Conservation (phyloP, 2,113 vertebrate species). For the Leuciscus idus region DNA sequence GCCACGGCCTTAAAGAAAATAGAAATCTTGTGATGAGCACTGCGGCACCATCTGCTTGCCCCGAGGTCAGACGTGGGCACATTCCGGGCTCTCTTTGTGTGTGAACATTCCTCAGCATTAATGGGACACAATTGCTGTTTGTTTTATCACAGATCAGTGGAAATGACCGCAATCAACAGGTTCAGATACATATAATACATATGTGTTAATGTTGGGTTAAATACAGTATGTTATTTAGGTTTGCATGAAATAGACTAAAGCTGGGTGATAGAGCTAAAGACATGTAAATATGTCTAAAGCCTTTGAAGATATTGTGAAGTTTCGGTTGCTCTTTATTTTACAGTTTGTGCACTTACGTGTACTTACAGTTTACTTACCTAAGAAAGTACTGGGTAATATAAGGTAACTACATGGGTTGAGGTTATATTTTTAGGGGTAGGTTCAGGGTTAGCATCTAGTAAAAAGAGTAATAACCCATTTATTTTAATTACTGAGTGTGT, state of each 20-base stretch:
- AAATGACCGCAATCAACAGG: constrained; percentile 15
- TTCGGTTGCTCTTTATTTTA: too few relatives aligned
- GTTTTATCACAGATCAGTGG: constrained; percentile 9
- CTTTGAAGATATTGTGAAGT: background rate
- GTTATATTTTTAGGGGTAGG: too few relatives aligned
- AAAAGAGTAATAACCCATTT: too few relatives aligned
- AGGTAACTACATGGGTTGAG: too few relatives aligned
- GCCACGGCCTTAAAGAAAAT: background rate
- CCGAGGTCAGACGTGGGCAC: constrained; percentile 16
- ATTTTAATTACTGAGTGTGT: too few relatives aligned
- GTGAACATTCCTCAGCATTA: constrained; percentile 44
- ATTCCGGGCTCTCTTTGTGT: constrained; percentile 5
- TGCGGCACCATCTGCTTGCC: constrained; percentile 36
- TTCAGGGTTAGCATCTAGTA: too few relatives aligned
- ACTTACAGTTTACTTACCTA: too few relatives aligned
- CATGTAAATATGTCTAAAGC: background rate
- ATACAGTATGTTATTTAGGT: background rate
- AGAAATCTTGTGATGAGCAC: background rate
- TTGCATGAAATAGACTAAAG: background rate
- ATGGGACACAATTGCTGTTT: constrained; percentile 48
- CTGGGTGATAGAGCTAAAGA: background rate
- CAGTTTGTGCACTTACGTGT: too few relatives aligned
- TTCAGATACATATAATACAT: constrained; percentile 1
- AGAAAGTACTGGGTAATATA: too few relatives aligned
- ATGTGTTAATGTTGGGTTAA: background rate